phyloP scores from a whole-genome alignment of 2,888 invertebrate species.

The Orchesellides sinensis region DNA sequence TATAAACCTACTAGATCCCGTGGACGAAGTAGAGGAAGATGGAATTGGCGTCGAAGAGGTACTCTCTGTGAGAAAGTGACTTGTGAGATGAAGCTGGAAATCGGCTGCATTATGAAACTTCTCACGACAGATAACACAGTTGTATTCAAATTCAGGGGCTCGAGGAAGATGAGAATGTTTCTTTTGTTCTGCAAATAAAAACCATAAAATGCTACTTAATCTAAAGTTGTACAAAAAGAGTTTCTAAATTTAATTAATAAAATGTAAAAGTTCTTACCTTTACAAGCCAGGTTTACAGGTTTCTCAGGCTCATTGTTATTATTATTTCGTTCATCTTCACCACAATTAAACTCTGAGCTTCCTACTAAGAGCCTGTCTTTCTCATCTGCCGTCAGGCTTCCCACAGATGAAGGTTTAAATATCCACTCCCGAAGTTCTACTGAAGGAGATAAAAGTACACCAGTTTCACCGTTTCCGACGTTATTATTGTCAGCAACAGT shows the following conservation, averaged over 20 bases:
- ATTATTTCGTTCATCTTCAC: constrained; percentile 60
- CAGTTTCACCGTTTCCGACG: not conserved
- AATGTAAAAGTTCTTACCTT: constrained; percentile 49
- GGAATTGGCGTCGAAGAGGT: constrained; percentile 51
- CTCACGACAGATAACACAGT: constrained; percentile 72
- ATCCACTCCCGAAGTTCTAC: constrained; percentile 52
- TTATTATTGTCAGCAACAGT: constrained; percentile 21
- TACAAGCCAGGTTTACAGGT: constrained; percentile 68
- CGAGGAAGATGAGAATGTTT: constrained; percentile 26
- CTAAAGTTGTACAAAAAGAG: no score
- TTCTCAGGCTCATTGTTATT: constrained; percentile 67
- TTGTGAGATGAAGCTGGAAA: constrained; percentile 71
- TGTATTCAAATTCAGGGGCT: constrained; percentile 64
- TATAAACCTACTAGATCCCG: not conserved
- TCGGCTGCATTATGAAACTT: constrained; percentile 70
- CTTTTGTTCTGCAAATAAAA: constrained; percentile 38
- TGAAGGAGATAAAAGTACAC: constrained; percentile 18
- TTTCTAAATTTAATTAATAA: no score
- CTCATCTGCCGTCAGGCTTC: not conserved
- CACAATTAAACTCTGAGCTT: constrained; percentile 40
- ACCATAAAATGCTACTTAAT: not conserved
- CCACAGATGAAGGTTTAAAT: constrained; percentile 30
- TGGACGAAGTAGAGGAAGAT: constrained; percentile 23
- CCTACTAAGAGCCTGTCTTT: constrained; percentile 8
- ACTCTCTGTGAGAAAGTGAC: constrained; percentile 66